Evolutionary conservation across 2,797 vertebrate species (phyloP).

Genomic region (Gymnothorax reevesii): DNA sequence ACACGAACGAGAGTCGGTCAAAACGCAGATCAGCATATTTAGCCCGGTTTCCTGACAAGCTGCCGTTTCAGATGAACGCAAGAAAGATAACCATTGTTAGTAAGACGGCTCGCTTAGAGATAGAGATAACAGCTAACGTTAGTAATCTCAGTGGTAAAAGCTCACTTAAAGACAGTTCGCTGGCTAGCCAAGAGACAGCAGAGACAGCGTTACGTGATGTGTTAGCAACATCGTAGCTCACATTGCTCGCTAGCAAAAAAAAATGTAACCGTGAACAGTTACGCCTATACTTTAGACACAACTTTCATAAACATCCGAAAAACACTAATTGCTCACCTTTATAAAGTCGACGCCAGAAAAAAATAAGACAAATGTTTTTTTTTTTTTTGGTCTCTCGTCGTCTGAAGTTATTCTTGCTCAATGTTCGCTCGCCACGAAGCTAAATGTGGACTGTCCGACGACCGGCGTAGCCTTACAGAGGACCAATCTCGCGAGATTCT

Average conservation of each 20-base stretch:
- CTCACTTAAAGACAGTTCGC: not conserved
- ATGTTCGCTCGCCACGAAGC: not conserved
- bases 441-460: not conserved
- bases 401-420: not conserved
- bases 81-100: not conserved
- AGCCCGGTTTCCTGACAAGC: not conserved
- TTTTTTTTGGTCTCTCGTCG: not conserved
- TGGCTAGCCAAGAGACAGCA: not conserved
- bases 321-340: constrained; percentile 13
- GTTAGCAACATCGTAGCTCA: not conserved
- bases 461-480: not conserved
- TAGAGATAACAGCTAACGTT: too few species aligned
- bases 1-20: too few species aligned
- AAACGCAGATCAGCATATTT: not conserved
- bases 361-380: not conserved
- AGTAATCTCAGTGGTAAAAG: not conserved
- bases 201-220: constrained; percentile 11
- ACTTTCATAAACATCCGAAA: not conserved
- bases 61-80: not conserved
- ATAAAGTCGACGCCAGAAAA: constrained; percentile 2
- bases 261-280: not conserved
- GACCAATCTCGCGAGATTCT: constrained; percentile 20
- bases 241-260: not conserved
- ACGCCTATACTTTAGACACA: not conserved
- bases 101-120: too few species aligned